A percentile compares a stretch with the other conserved stretches of the same genome.
Conservation (phyloP, 2,113 vertebrate species). For the Lophotis ruficrista region DNA sequence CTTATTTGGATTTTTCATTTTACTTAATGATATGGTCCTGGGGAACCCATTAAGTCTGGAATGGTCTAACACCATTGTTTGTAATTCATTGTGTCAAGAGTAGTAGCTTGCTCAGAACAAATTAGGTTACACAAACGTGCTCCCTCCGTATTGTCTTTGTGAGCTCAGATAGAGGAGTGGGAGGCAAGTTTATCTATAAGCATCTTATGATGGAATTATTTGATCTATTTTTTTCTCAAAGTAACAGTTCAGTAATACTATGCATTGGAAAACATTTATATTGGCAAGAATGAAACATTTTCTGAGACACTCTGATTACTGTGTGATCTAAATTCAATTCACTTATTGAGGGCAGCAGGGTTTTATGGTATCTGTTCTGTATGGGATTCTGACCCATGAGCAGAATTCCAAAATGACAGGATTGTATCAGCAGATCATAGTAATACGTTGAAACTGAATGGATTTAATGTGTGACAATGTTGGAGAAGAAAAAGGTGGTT, state of each 20-base stretch:
- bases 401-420: background rate
- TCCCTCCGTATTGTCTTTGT: background rate
- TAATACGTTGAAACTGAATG: background rate
- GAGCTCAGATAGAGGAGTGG: background rate
- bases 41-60: slow-evolving; percentile 29
- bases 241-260: too few species aligned
- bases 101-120: background rate
- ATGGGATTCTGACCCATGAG: background rate
- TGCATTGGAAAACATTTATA: too few species aligned
- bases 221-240: too few species aligned
- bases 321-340: background rate
- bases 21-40: slow-evolving; percentile 30
- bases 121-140: background rate
- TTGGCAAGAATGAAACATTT: too few species aligned
- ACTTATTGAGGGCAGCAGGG: background rate
- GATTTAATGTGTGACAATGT: background rate
- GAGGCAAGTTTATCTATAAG: background rate
- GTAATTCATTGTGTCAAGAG: background rate
- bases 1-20: slow-evolving; percentile 43
- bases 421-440: background rate
- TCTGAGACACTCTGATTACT: too few species aligned
- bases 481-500: background rate
- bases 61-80: background rate
- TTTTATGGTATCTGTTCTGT: background rate
- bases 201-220: background rate